Evolutionary conservation across 2,888 invertebrate species (phyloP), one percentile per base, ranked within the genome.

Genomic region (Ptychoptera albimana): DNA sequence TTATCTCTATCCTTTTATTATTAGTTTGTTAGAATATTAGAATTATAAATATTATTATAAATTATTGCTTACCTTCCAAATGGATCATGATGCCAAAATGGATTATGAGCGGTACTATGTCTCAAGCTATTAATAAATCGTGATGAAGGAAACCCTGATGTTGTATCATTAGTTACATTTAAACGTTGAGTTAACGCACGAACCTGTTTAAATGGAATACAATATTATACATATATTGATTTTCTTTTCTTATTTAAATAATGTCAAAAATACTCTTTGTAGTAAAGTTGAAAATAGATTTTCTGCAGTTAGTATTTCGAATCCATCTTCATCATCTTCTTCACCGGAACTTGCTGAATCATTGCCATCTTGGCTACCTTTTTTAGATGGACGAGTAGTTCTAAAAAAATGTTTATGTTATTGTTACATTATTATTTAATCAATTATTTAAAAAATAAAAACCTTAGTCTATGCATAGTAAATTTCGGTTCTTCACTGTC

Each of bases 341-440:
- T 89, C 80, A 48, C 89, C 80, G 39, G 89, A 89, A 61, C 88
- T 88, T 50, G 87, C 74, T 49, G 88, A 88, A 65, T 89, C 89
- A 32, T 82, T 82, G 54, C 82, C 79, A 45, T 65, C 66, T 52
- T 64, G 63, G 47, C 59, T 60, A 16, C 57, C 49, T 58, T 81
- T 77, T 49, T 79, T 74, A 16, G 71, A 67, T 37, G 84, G 82
- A 48, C 82, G 67, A 15, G 79, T 76, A 57, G 79, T 80, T 63
- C 79, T 75, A 51, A 47, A 53, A 48, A 55, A 23, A 38, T 31
- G 23, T 30, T 35, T 31, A 37, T 7, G 13, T 31, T 30, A 42
- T 12, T 36, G 34, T 32, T 15, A 43, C 37, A 34, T 36, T 10
- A 32, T 13, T 9, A 38, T 35, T 15, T 16, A 35, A 39, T 13